These are phyloP conservation scores for Mus caroli DNA, from an alignment of 2,797 vertebrate species.

Conservation along the genomic window DNA sequence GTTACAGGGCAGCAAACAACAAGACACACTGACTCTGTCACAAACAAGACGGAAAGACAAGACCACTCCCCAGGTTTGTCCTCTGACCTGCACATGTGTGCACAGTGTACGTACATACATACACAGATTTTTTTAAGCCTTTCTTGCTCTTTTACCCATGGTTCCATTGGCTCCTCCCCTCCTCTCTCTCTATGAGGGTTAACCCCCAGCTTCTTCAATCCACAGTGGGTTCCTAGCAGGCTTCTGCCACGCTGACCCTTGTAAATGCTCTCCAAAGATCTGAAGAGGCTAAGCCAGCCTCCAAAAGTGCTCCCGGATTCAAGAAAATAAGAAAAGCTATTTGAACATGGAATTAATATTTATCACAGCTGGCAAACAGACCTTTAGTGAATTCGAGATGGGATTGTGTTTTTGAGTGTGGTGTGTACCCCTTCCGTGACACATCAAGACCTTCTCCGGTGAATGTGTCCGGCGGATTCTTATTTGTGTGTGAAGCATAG, in stretches of 20 bases:
- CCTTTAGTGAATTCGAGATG: conserved; percentile 48
- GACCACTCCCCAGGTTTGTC: background rate
- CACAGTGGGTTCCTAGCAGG: background rate
- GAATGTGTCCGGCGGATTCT: background rate
- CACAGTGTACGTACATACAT: background rate
- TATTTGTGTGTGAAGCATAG: conserved; percentile 42
- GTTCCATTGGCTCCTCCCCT: background rate
- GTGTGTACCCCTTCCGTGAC: background rate
- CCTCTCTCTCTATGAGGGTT: background rate
- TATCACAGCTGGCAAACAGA: conserved; percentile 44
- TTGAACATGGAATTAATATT: conserved; percentile 63
- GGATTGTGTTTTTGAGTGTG: conserved; percentile 50
- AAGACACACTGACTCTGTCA: background rate
- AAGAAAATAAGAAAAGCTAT: conserved; percentile 38
- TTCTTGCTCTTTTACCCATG: background rate
- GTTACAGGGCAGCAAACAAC: background rate
- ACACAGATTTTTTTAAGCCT: background rate
- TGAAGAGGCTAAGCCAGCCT: background rate
- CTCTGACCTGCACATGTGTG: background rate
- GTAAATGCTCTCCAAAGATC: conserved; percentile 4
- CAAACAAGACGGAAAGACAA: background rate
- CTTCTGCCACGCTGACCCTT: background rate
- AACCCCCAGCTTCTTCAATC: background rate
- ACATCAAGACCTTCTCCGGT: conserved; percentile 27
- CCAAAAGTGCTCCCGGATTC: conserved; percentile 38